Evolutionary conservation across 2,113 vertebrate species (phyloP).

Genomic region (human): GRCh38 chr22:31460001-31460500

Average conservation of each 20-base stretch:
- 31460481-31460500: too few species aligned
- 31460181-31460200: neutral
- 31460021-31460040: neutral
- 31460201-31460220: neutral
- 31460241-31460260: neutral
- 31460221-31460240: neutral
- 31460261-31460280: neutral
- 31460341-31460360: neutral
- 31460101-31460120: neutral
- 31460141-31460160: neutral
- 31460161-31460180: neutral
- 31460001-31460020: neutral
- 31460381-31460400: too few species aligned
- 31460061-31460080: neutral
- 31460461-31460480: too few species aligned
- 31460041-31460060: neutral
- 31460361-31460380: too few species aligned
- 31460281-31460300: neutral
- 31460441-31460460: too few species aligned
- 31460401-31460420: too few species aligned
- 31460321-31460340: neutral
- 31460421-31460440: too few species aligned
- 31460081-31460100: neutral
- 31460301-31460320: conserved; percentile 2
- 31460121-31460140: neutral